Base-by-base conservation (phyloP, 2,113 vertebrate species). In the Pseudorasbora parva region DNA sequence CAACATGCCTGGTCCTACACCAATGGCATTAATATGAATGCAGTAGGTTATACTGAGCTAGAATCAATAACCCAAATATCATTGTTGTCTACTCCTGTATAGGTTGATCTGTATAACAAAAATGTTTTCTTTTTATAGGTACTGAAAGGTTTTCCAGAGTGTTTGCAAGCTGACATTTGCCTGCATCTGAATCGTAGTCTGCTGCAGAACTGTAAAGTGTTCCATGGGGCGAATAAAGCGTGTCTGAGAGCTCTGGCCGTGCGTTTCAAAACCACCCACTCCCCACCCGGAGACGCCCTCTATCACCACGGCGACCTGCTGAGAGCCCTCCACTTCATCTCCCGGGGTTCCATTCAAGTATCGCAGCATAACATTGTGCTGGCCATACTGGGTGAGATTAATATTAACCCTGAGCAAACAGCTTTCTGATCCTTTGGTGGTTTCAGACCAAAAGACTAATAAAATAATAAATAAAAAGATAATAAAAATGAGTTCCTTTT, bases 1-100 rank as follows among this genome's bases (percentile, higher is more conserved):
- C 97, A 99, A 87, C 98, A 98, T 0, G 97, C 97, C 88, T 99
- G 98, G 98, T 97, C 97, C 85, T 99, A 99, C 92, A 98, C 97
- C 85, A 99, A 98, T 0, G 97, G 97, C 90, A 98, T 98, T 2
- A 96, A 99, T 91, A 99, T 99, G 97, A 99, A 98, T 0, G 97
- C 96, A n/a, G 98, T 99, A 90, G 95, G 95, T 69, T 57, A 69
- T 57, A 41, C 56, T 27, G 62, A 30, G 8, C 37, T 7, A 66
- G 57, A 49, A 51, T 27, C 6, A 64, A 57, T 21, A 59, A 47
- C 41, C 41, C n/a, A 45, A 15, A 45, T 47, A 23, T 23, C 37
- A 71, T 45, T 71, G 25, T 8, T 68, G 30, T 49, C n/a, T 47
- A 27, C 23, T 23, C 0, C 23, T 66, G 25, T 27, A 23, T n/a